Conservation (phyloP, 2,888 invertebrate species). For the Tipula unca region DNA sequence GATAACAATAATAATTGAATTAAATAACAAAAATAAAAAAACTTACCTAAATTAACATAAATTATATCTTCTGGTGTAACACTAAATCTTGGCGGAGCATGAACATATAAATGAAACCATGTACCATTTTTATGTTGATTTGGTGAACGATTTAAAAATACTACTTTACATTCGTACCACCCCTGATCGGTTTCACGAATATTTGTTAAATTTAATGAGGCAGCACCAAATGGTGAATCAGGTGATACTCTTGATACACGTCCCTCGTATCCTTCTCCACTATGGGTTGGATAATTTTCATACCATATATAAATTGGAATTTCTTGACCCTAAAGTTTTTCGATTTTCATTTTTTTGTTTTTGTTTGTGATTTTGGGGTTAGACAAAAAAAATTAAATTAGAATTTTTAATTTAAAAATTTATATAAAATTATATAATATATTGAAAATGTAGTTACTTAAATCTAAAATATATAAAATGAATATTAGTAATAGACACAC, state of each 20-base stretch:
- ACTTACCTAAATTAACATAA: constrained; percentile 80
- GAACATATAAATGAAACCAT: constrained; percentile 97
- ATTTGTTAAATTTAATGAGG: constrained; percentile 91
- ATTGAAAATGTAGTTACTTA: background rate
- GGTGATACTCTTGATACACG: constrained; percentile 82
- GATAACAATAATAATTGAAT: background rate
- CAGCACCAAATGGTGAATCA: constrained; percentile 81
- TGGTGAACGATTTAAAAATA: constrained; percentile 89
- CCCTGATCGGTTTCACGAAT: constrained; percentile 90
- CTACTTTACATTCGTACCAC: constrained; percentile 94
- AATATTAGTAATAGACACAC: background rate
- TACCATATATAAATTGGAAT: constrained; percentile 98
- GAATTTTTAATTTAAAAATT: background rate
- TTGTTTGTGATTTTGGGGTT: background rate
- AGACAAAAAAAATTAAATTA: background rate
- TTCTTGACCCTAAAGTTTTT: constrained; percentile 70
- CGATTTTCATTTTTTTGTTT: background rate
- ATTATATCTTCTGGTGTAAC: constrained; percentile 93
- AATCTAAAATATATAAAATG: background rate
- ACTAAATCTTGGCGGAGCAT: constrained; percentile 92
- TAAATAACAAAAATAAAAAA: background rate
- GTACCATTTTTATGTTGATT: constrained; percentile 91
- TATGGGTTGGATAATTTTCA: constrained; percentile 95
- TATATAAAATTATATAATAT: background rate
- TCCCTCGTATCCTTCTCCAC: constrained; percentile 89